A percentile compares a stretch with the other conserved stretches of the same genome.
Conservation (phyloP, 2,113 vertebrate genomes). For the Apeltes quadracus region DNA sequence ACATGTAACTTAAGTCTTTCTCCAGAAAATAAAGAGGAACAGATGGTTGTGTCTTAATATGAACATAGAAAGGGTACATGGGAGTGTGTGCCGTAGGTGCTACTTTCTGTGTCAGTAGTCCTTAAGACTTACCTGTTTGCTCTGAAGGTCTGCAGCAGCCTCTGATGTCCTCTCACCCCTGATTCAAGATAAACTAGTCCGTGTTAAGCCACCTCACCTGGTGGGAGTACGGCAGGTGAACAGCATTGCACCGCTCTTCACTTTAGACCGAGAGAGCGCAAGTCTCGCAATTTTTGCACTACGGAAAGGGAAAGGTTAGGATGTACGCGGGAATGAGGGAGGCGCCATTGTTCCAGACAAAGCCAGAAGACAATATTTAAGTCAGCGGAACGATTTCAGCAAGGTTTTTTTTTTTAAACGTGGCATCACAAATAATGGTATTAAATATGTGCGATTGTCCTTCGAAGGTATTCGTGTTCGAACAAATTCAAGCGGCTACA, state of each 20-base stretch:
- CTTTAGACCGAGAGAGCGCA: background rate
- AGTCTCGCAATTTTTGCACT: background rate
- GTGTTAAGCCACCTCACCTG: constrained; percentile 12
- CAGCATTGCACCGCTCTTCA: background rate
- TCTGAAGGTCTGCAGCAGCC: constrained; percentile 43
- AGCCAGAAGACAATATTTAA: constrained; percentile 10
- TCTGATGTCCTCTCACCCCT: constrained; percentile 30
- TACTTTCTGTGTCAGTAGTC: background rate
- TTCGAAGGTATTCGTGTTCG: constrained; percentile 4
- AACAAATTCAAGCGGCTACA: constrained; percentile 24
- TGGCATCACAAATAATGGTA: constrained; percentile 1
- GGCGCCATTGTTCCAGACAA: constrained; percentile 29
- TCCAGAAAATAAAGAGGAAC: background rate
- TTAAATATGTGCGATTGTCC: background rate
- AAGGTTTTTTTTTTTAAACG: background rate
- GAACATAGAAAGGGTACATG: background rate
- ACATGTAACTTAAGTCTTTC: background rate
- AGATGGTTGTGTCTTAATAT: background rate
- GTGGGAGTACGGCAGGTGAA: background rate
- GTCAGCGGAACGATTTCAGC: constrained; percentile 33
- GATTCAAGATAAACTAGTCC: constrained; percentile 33
- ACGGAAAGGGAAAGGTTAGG: constrained; percentile 7
- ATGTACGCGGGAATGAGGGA: constrained; percentile 1
- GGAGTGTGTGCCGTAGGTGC: background rate
- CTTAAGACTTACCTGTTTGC: constrained; percentile 67